Percentiles rank a stretch among this genome's conserved stretches.
Evolutionary conservation across 1,140 invertebrate genomes (phyloP).

Genomic region (Penaeus indicus): DNA sequence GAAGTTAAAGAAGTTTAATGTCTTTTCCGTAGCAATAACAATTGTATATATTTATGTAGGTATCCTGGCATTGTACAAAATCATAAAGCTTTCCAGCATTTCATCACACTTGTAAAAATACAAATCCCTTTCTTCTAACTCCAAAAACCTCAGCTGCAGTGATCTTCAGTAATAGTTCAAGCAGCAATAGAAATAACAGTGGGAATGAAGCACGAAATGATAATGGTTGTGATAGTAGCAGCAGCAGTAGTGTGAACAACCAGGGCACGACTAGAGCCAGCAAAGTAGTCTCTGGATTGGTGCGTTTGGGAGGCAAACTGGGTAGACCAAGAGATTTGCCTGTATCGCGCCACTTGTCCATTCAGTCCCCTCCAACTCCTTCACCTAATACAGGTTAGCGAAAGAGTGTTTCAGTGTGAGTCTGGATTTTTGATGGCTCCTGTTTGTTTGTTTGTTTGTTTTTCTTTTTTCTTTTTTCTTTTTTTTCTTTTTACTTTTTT

Average conservation of each 20-base stretch:
- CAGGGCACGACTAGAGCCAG: conserved; percentile 38
- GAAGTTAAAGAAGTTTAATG: too few species aligned
- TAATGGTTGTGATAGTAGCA: conserved; percentile 28
- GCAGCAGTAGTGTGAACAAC: neutral
- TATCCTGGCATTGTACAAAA: too few species aligned
- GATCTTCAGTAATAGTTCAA: conserved; percentile 51
- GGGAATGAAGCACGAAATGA: neutral
- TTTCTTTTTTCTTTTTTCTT: too few species aligned
- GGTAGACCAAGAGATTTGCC: conserved; percentile 48
- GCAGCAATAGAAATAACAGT: conserved; percentile 16
- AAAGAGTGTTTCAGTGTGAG: neutral
- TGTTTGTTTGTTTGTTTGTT: too few species aligned
- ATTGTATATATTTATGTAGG: too few species aligned
- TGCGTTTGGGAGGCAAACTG: conserved; percentile 47
- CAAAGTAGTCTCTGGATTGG: conserved; percentile 52
- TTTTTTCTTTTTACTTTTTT: too few species aligned
- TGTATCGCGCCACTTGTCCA: conserved; percentile 48
- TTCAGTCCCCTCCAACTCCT: conserved; percentile 45
- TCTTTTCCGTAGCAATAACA: too few species aligned
- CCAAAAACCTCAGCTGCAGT: conserved; percentile 42
- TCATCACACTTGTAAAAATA: too few species aligned
- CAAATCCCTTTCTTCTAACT: too few species aligned
- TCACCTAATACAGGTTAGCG: conserved; percentile 42
- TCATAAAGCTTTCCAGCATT: too few species aligned
- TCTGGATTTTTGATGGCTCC: too few species aligned